A percentile compares a stretch with the other conserved stretches of the same genome.
These are phyloP conservation scores for Denticeps clupeoides DNA, from an alignment of 2,797 vertebrate genomes.

Conservation along the genomic window DNA sequence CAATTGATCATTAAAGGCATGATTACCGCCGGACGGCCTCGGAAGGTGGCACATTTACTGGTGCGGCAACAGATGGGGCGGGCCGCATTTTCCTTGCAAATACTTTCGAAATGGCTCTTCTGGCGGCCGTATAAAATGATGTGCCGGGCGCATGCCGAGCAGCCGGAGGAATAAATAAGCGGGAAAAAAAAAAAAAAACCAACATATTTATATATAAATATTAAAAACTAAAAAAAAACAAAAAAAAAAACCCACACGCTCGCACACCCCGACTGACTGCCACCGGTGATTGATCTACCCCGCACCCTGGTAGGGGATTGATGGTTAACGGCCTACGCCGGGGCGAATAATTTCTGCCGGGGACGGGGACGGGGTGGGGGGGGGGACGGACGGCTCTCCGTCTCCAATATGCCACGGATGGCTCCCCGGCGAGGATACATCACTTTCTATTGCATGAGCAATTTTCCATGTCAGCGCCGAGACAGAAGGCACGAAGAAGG, in stretches of 20 bases:
- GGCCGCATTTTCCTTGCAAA: constrained; percentile 88
- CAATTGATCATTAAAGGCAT: constrained; percentile 96
- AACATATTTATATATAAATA: too few relatives aligned
- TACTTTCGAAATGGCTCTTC: constrained; percentile 94
- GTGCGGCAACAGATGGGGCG: constrained; percentile 93
- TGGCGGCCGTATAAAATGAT: constrained; percentile 99
- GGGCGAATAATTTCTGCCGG: constrained; percentile 81
- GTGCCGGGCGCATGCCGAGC: constrained; percentile 89
- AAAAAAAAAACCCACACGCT: constrained; percentile 66
- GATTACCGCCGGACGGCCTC: constrained; percentile 89
- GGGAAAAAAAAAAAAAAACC: constrained; percentile 61
- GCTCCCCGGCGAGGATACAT: constrained; percentile 74
- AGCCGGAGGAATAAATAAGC: constrained; percentile 24
- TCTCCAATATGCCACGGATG: constrained; percentile 71
- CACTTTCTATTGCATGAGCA: constrained; percentile 73
- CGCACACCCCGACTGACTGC: too few relatives aligned
- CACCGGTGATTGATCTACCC: constrained; percentile 82
- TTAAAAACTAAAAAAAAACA: constrained; percentile 30
- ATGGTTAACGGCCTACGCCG: constrained; percentile 74
- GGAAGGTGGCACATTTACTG: constrained; percentile 97
- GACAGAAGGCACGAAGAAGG: constrained; percentile 49
- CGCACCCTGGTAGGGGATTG: constrained; percentile 59
- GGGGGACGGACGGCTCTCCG: constrained; percentile 51
- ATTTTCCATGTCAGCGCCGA: constrained; percentile 68
- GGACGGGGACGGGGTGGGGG: constrained; percentile 44